phyloP scores from a whole-genome alignment of 2,113 vertebrate genomes.

The Myotis brandtii region DNA sequence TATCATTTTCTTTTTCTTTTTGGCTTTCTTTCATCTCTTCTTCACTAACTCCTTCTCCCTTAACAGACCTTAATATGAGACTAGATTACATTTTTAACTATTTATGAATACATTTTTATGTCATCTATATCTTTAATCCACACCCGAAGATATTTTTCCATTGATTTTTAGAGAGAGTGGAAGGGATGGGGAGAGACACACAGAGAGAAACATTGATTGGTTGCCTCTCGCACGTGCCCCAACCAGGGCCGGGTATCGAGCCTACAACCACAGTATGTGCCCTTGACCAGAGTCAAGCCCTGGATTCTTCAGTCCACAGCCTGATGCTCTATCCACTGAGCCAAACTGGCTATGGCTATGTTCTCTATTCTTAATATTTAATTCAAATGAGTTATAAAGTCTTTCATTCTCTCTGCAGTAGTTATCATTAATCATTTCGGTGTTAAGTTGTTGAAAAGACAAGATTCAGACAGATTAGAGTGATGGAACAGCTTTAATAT shows the following conservation, averaged over 20 bases:
- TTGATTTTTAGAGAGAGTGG: no score
- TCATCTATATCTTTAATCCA: no score
- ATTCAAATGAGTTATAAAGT: not conserved
- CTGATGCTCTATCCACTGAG: no score
- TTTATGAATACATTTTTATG: not conserved
- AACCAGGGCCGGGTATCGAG: no score
- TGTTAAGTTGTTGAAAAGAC: not conserved
- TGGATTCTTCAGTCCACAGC: no score
- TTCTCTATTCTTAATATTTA: not conserved
- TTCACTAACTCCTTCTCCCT: not conserved
- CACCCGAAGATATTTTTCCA: no score
- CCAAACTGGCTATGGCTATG: not conserved
- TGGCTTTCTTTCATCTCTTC: not conserved
- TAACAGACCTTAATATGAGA: not conserved
- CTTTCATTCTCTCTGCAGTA: not conserved
- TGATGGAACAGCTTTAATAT: slow-evolving; percentile 24
- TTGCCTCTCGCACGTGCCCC: no score
- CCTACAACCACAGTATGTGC: no score
- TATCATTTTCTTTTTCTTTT: not conserved
- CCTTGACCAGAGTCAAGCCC: no score
- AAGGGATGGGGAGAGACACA: no score
- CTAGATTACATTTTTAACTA: not conserved
- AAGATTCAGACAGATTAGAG: not conserved
- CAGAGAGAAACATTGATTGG: no score
- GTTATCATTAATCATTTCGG: not conserved